A percentile compares a stretch with the other conserved stretches of the same genome.
phyloP scores from a whole-genome alignment of 2,888 invertebrate genomes.

The Polyploca ridens region DNA sequence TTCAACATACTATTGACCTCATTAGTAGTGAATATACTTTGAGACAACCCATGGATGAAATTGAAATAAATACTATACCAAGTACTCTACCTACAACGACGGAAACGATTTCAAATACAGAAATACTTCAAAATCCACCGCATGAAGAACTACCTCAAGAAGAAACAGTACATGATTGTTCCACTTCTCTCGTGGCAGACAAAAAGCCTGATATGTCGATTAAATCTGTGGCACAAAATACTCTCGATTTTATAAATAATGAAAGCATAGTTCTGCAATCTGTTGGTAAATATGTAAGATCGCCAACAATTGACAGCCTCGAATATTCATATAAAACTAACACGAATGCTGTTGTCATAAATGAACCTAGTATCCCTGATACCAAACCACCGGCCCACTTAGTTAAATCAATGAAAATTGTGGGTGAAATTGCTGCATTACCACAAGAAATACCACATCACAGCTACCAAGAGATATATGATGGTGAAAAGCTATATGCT shows the following conservation, averaged over 20 bases:
- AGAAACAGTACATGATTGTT: constrained; percentile 6
- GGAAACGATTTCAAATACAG: background rate
- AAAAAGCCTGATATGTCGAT: background rate
- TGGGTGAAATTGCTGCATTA: constrained; percentile 22
- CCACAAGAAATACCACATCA: constrained; percentile 44
- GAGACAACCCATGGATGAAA: background rate
- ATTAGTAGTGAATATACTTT: background rate
- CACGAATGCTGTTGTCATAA: background rate
- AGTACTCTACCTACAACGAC: background rate
- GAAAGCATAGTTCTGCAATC: constrained; percentile 10
- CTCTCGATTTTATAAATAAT: background rate
- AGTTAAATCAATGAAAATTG: constrained; percentile 15
- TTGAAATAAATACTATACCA: background rate
- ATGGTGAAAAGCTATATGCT: constrained; percentile 53
- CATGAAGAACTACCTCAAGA: constrained; percentile 3
- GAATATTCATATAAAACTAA: background rate
- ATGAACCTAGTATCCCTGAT: background rate
- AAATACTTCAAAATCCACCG: background rate
- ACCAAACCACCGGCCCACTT: background rate
- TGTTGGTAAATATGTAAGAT: constrained; percentile 8
- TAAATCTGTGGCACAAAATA: background rate
- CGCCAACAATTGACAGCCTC: background rate
- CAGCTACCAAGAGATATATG: constrained; percentile 54
- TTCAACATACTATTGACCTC: background rate
- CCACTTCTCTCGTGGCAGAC: constrained; percentile 7